These are phyloP conservation scores for Borostomias antarcticus DNA, from an alignment of 2,797 vertebrate genomes.

Conservation along the genomic window DNA sequence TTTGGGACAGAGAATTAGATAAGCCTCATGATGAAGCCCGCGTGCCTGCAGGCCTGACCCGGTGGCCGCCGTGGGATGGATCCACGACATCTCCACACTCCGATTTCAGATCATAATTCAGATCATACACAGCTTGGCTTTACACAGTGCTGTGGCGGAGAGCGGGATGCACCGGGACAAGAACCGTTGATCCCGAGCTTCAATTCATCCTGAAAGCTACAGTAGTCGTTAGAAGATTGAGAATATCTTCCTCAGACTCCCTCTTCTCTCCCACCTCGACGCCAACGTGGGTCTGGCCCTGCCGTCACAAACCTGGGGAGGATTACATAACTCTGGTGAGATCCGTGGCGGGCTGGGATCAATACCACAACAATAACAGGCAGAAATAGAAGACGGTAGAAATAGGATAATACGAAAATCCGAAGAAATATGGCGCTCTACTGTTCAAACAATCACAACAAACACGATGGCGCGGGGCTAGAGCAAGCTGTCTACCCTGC, in stretches of 20 bases:
- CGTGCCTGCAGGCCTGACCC: slow-evolving; percentile 14
- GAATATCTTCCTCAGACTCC: background rate
- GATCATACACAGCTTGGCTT: too few relatives aligned
- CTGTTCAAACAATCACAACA: slow-evolving; percentile 44
- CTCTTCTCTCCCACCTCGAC: background rate
- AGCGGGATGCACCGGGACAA: background rate
- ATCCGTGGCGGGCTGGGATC: slow-evolving; percentile 39
- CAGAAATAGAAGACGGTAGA: slow-evolving; percentile 28
- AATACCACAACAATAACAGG: slow-evolving; percentile 50
- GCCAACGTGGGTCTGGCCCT: background rate
- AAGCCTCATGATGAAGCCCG: slow-evolving; percentile 38
- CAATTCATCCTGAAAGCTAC: background rate
- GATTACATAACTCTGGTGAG: slow-evolving; percentile 39
- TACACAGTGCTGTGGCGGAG: too few relatives aligned
- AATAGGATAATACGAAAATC: background rate
- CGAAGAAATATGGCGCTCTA: slow-evolving; percentile 31
- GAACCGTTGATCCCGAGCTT: background rate
- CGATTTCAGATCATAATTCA: too few relatives aligned
- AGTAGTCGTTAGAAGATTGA: background rate
- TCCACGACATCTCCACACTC: too few relatives aligned
- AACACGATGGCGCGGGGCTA: slow-evolving; percentile 43
- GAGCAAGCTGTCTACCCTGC: slow-evolving; percentile 25
- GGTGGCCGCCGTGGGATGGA: too few relatives aligned
- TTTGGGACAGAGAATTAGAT: slow-evolving; percentile 50
- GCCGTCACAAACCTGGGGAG: slow-evolving; percentile 29